Evolutionary conservation across 2,113 vertebrate genomes (phyloP).

Genomic region (Motacilla tschutschensis): DNA sequence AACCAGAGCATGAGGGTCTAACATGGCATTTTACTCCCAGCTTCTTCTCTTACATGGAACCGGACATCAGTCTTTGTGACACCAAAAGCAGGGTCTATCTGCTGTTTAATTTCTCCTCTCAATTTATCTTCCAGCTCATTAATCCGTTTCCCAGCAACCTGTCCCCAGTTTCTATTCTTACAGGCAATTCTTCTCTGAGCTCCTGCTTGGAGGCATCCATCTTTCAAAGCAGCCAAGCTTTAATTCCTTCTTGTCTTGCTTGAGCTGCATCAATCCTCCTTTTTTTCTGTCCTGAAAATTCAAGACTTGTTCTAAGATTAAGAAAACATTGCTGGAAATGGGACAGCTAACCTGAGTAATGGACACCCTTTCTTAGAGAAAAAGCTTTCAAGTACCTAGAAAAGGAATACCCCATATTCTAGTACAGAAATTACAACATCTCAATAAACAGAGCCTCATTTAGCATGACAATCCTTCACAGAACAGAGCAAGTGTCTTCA

Average conservation of each 20-base stretch:
- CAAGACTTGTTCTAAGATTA: slow-evolving; percentile 31
- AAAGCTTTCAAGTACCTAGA: slow-evolving; percentile 1
- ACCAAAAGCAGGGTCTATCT: slow-evolving; percentile 62
- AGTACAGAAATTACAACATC: not conserved
- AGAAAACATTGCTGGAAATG: not conserved
- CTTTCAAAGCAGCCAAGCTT: slow-evolving; percentile 61
- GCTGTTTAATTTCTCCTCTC: slow-evolving; percentile 63
- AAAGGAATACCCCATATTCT: not conserved
- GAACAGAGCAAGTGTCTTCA: not conserved
- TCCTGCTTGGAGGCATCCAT: slow-evolving; percentile 67
- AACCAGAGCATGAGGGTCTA: not conserved
- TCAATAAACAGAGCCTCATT: not conserved
- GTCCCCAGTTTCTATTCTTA: slow-evolving; percentile 66
- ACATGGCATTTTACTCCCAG: slow-evolving; percentile 19
- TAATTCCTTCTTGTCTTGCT: slow-evolving; percentile 64
- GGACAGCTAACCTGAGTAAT: slow-evolving; percentile 25
- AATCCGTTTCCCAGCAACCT: slow-evolving; percentile 69
- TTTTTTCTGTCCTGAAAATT: slow-evolving; percentile 35
- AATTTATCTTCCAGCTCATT: slow-evolving; percentile 71
- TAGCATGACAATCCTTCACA: not conserved
- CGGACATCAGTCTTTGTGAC: slow-evolving; percentile 63
- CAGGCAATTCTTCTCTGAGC: slow-evolving; percentile 46
- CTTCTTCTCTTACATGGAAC: slow-evolving; percentile 14
- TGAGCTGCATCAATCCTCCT: slow-evolving; percentile 55
- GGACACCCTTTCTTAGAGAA: not conserved